Evolutionary conservation across 2,888 invertebrate species (phyloP), one percentile per base, ranked within the genome.

Genomic region (Heliconius ethilla): DNA sequence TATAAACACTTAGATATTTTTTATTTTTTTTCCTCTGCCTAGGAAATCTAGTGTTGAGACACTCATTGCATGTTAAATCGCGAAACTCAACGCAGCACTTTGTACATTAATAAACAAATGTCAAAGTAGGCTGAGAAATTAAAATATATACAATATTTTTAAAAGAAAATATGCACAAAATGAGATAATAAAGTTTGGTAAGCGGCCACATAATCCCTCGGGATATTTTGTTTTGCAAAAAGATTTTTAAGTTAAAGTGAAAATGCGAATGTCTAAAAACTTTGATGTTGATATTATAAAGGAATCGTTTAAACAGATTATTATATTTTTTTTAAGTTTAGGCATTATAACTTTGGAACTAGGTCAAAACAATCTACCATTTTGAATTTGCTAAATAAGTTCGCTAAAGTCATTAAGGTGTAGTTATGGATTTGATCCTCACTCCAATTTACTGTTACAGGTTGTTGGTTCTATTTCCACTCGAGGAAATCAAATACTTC

Each of bases 161-260:
- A 33, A 72, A 59, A 25, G 33, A 72, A 72, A 72, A 72, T 59
- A 72, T 59, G 37, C 29, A 51, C 33, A 59, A 37, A 72, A 72
- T 15, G 59, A 33, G 59, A 72, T 55, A 25, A 72, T n/a, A 72
- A 72, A 72, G 59, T 72, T 72, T 72, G 9, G 29, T 59, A 55
- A 72, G 72, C 33, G 33, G 33, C 72, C 37, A 33, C 33, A 59
- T 72, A 59, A 59, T 59, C 72, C n/a, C 72, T 72, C n/a, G 33
- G 70, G 55, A 59, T 33, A 37, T 59, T 37, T 33, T 72, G 70
- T 72, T 72, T 63, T 13, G 59, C n/a, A n/a, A 59, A 59, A 72
- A 72, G 13, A 59, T 33, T 72, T 40, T 59, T 55, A 72, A 33
- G n/a, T 59, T 51, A n/a, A 55, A 72, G 33, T 33, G 33, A 33